Conservation (phyloP, 1,140 invertebrate species). For the Dreissena rostriformis region DNA sequence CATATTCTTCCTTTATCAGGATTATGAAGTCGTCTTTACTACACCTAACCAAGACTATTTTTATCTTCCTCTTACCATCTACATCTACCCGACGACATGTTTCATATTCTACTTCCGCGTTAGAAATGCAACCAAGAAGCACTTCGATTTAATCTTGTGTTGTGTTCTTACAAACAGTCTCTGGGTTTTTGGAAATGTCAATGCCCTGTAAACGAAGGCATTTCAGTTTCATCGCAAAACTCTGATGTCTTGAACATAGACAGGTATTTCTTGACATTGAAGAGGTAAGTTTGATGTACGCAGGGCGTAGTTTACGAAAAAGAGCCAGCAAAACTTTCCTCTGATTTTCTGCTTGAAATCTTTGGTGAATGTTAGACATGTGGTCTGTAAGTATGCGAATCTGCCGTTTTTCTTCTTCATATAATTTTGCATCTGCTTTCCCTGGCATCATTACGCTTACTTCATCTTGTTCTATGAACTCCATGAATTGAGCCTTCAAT, state of each 20-base stretch:
- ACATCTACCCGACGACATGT: background rate
- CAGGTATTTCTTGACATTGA: background rate
- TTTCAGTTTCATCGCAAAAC: background rate
- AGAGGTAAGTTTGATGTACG: constrained; percentile 7
- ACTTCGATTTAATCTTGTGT: background rate
- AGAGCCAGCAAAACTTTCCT: background rate
- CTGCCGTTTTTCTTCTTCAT: background rate
- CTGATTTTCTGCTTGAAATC: background rate
- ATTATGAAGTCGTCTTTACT: background rate
- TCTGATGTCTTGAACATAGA: background rate
- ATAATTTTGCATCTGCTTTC: background rate
- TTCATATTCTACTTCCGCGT: too few species aligned
- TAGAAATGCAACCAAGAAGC: background rate
- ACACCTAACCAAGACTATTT: background rate
- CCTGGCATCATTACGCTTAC: constrained; percentile 9
- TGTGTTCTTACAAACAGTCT: background rate
- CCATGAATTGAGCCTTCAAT: too few species aligned
- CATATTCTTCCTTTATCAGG: background rate
- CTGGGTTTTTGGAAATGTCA: background rate
- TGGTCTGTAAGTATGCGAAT: constrained; percentile 11
- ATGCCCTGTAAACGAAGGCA: too few species aligned
- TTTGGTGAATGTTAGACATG: constrained; percentile 8
- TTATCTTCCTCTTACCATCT: constrained; percentile 9
- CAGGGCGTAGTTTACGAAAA: too few species aligned
- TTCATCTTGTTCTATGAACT: background rate